Base-by-base conservation (phyloP, 2,797 vertebrate genomes). In the Pagetopsis macropterus region DNA sequence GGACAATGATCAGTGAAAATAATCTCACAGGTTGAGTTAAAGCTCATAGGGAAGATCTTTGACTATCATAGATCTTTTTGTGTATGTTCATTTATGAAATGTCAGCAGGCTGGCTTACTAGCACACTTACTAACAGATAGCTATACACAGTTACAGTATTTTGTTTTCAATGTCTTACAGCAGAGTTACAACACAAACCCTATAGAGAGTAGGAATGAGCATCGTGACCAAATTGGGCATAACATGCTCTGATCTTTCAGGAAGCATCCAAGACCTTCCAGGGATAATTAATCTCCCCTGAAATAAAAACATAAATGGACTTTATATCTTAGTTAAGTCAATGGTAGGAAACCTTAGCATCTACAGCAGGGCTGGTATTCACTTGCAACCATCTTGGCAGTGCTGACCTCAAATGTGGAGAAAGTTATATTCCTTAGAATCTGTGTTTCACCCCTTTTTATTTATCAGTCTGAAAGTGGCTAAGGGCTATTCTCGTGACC, bases 21-120 rank as follows among this genome's bases (percentile, higher is more conserved):
- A 79, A 83, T 85, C 78, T 76, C 73, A 78, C 59, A 54, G 80
- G 79, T 87, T 90, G 81, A 82, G 80, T 86, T 78, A 65, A 78
- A 84, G 6, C 50, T 76, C 3, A 64, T 61, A 0, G 4, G 31
- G 50, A 15, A 76, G 58, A 68, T 49, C 10, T 63, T 58, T 33
- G 19, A 27, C 21, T 75, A 63, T 16, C 49, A 54, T 27, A 51
- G 37, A 78, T 9, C 73, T 73, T 66, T 78, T 4, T 57, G 59
- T 49, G 23, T 43, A 63, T 54, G 8, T 61, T 72, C 44, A 51
- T 69, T 75, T 17, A 70, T 50, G 40, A 70, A 74, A 70, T 45
- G 82, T 88, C 79, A 84, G 86, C 87, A 72, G 80, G 81, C 76
- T 86, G 78, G 78, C 81, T 74, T 67, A 73, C 52, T n/a, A 65